Conservation (phyloP, 2,113 vertebrate species). For the Paedocypris sp. region DNA sequence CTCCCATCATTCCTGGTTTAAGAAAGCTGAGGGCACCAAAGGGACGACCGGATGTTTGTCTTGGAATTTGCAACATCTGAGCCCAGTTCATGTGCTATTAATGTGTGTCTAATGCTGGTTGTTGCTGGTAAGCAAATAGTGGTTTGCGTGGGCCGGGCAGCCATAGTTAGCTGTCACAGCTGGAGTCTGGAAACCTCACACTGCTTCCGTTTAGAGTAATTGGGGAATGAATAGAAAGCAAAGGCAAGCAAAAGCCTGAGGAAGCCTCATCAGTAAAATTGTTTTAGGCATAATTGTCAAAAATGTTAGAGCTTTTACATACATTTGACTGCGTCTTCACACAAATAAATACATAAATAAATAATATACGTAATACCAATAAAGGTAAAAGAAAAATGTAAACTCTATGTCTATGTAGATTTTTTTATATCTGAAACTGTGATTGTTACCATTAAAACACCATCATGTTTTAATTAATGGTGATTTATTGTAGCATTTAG, state of each 20-base stretch:
- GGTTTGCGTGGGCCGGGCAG: too few relatives aligned
- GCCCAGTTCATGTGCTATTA: not conserved
- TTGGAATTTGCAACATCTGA: not conserved
- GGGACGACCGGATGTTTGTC: not conserved
- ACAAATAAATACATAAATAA: too few relatives aligned
- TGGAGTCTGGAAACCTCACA: not conserved
- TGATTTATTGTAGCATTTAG: too few relatives aligned
- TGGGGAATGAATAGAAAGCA: not conserved
- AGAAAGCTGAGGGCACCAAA: not conserved
- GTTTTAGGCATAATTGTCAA: not conserved
- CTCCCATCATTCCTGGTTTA: not conserved
- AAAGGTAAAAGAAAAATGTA: too few relatives aligned
- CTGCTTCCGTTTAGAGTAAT: not conserved
- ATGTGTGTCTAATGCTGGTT: not conserved
- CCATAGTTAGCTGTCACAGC: not conserved
- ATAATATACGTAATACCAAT: too few relatives aligned
- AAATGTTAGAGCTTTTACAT: not conserved
- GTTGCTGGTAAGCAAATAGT: not conserved
- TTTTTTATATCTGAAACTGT: too few relatives aligned
- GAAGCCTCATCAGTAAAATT: not conserved
- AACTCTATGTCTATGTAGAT: too few relatives aligned
- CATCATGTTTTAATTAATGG: too few relatives aligned
- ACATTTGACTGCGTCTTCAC: too few relatives aligned
- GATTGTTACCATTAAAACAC: too few relatives aligned
- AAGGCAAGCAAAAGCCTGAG: not conserved